phyloP scores from a whole-genome alignment of 1,140 invertebrate genomes.

The Drosophila athabasca region DNA sequence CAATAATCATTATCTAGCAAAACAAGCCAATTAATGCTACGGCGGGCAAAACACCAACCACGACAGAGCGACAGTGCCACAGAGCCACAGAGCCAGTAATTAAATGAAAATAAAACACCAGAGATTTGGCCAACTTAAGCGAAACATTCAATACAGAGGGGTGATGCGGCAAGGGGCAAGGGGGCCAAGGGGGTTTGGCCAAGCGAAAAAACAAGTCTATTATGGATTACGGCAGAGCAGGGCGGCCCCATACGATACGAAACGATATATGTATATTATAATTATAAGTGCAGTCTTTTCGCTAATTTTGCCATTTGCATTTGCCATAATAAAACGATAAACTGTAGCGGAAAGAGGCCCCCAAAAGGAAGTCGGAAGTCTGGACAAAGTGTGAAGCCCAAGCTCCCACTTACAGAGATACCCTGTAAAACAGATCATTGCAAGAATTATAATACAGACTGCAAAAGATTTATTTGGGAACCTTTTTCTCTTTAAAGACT shows the following conservation, averaged over 20 bases:
- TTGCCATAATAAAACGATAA: slow-evolving; percentile 67
- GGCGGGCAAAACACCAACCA: slow-evolving; percentile 13
- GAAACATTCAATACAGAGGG: slow-evolving; percentile 2
- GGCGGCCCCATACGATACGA: too few relatives aligned
- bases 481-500: too few relatives aligned
- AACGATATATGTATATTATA: slow-evolving; percentile 51
- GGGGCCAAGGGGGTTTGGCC: neutral
- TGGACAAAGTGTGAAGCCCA: neutral
- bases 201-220: slow-evolving; percentile 57
- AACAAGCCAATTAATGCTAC: slow-evolving; percentile 80
- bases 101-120: slow-evolving; percentile 80
- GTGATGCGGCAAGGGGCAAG: too few relatives aligned
- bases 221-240: slow-evolving; percentile 23
- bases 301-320: slow-evolving; percentile 79
- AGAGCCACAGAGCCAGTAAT: slow-evolving; percentile 52
- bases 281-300: slow-evolving; percentile 58
- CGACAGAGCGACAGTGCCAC: neutral
- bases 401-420: too few relatives aligned
- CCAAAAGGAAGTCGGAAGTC: slow-evolving; percentile 34
- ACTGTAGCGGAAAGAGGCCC: slow-evolving; percentile 39
- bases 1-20: slow-evolving; percentile 82
- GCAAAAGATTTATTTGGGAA: too few relatives aligned
- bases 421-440: too few relatives aligned
- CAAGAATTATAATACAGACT: too few relatives aligned
- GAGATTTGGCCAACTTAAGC: slow-evolving; percentile 68